Conservation (phyloP, 2,113 vertebrate genomes). For the Terrapene triunguis region DNA sequence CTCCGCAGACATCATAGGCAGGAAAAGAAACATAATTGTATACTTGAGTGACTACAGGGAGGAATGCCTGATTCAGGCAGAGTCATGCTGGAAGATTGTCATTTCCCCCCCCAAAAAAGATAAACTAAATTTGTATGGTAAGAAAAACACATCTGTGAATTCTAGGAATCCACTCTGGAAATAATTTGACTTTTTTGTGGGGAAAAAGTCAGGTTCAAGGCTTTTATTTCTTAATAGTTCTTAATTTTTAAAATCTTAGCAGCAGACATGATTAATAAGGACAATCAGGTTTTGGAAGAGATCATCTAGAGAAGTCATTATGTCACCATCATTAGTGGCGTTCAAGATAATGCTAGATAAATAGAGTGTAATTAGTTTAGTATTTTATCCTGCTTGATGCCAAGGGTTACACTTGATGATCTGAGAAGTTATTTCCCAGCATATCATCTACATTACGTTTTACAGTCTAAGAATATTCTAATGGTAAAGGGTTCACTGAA, state of each 20-base stretch:
- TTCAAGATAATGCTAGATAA: conserved; percentile 6
- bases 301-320: not conserved
- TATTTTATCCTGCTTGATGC: conserved; percentile 14
- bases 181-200: not conserved
- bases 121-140: not conserved
- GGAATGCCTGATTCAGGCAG: not conserved
- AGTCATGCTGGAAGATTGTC: not conserved
- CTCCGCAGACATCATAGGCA: not conserved
- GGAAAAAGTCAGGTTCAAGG: conserved; percentile 31
- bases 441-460: not conserved
- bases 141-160: not conserved
- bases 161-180: not conserved
- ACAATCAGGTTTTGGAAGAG: not conserved
- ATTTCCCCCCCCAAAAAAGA: not conserved
- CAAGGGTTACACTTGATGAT: not conserved
- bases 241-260: conserved; percentile 16
- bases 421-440: not conserved
- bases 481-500: not conserved
- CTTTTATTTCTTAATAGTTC: not conserved
- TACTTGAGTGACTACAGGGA: not conserved
- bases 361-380: conserved; percentile 8
- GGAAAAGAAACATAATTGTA: not conserved
- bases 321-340: not conserved
- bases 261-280: conserved; percentile 15
- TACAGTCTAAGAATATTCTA: not conserved